These are phyloP conservation scores for Platyrinchus mystaceus DNA, from an alignment of 2,797 vertebrate species.

Conservation along the genomic window DNA sequence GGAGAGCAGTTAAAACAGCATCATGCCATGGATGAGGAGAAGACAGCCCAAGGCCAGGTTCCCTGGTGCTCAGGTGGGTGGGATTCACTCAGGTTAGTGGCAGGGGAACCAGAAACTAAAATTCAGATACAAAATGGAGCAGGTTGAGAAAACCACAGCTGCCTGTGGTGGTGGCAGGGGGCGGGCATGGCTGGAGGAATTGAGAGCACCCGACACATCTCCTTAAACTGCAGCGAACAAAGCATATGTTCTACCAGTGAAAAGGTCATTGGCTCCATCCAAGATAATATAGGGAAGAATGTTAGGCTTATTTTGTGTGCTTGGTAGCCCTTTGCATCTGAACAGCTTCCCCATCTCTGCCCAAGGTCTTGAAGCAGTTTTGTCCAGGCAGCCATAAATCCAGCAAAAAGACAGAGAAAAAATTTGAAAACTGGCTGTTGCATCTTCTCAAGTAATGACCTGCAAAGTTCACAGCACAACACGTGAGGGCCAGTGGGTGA, in stretches of 20 bases:
- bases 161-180: too few relatives aligned
- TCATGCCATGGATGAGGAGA: rapidly evolving
- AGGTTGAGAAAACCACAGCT: background rate
- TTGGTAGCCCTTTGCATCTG: background rate
- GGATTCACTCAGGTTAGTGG: background rate
- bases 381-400: background rate
- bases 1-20: background rate
- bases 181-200: background rate
- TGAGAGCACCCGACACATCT: background rate
- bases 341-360: background rate
- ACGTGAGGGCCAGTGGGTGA: background rate
- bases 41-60: background rate
- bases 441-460: background rate
- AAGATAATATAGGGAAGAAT: rapidly evolving
- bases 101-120: background rate
- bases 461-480: background rate
- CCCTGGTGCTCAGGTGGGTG: background rate
- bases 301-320: background rate
- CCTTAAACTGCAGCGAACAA: background rate
- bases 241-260: rapidly evolving
- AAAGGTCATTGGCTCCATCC: background rate
- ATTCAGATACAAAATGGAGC: background rate
- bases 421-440: background rate
- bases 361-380: background rate
- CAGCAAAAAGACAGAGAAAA: background rate